Percentiles rank a stretch among this genome's conserved stretches.
phyloP scores from a whole-genome alignment of 1,140 invertebrate species.

The Drosophila arawakana region DNA sequence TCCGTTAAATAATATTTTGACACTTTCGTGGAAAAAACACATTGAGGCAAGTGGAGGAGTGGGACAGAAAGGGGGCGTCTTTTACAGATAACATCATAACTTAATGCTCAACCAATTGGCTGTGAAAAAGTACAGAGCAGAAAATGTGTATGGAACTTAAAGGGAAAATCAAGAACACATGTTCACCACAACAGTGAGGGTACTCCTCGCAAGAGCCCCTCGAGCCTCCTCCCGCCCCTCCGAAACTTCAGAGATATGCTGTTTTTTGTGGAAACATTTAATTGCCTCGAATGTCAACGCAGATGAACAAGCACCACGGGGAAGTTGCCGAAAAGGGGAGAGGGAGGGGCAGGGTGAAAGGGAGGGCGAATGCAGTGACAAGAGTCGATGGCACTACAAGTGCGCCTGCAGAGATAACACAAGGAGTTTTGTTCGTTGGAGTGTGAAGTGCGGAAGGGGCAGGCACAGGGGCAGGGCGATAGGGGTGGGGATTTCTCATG shows the following conservation, averaged over 20 bases:
- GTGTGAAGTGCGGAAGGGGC: not conserved
- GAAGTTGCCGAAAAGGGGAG: constrained; percentile 33
- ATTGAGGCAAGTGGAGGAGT: not conserved
- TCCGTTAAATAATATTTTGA: constrained; percentile 71
- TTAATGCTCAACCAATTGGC: constrained; percentile 76
- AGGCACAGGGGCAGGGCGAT: not conserved
- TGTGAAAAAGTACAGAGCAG: constrained; percentile 63
- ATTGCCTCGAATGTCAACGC: constrained; percentile 81
- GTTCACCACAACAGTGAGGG: constrained; percentile 22
- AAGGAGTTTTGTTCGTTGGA: constrained; percentile 30
- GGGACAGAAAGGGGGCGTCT: not conserved
- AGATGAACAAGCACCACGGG: constrained; percentile 73
- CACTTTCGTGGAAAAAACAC: constrained; percentile 60
- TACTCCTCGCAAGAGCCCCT: not conserved
- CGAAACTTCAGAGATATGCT: constrained; percentile 31
- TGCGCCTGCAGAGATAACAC: constrained; percentile 63
- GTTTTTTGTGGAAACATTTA: constrained; percentile 61
- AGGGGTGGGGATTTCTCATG: constrained; percentile 6
- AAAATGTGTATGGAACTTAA: constrained; percentile 27
- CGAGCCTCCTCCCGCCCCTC: too few species aligned
- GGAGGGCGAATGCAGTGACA: constrained; percentile 7
- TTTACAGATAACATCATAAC: constrained; percentile 68
- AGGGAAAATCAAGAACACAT: constrained; percentile 74
- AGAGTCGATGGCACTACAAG: constrained; percentile 60
- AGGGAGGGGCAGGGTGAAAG: not conserved